These are phyloP conservation scores for Dasypogon diadema DNA, from an alignment of 2,888 invertebrate genomes.

Conservation along the genomic window DNA sequence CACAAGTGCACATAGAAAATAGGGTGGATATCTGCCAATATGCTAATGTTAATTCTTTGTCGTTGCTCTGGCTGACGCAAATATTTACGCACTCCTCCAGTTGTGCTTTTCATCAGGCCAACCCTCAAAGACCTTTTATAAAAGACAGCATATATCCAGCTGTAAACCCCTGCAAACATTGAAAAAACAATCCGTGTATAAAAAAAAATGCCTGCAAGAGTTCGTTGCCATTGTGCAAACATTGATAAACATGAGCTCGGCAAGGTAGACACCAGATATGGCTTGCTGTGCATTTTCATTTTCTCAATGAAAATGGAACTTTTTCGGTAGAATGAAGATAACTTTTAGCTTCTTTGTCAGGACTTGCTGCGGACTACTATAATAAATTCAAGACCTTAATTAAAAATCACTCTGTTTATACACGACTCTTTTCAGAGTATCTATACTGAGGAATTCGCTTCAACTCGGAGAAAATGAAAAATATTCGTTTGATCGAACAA, in stretches of 20 bases:
- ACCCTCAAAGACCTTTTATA: constrained; percentile 3
- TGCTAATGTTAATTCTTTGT: constrained; percentile 32
- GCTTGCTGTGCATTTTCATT: constrained; percentile 16
- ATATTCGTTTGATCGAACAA: background rate
- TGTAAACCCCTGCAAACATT: background rate
- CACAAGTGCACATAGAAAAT: no score
- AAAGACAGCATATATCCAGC: background rate
- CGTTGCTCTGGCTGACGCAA: constrained; percentile 25
- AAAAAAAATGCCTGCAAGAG: constrained; percentile 22
- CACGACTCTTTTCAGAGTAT: background rate
- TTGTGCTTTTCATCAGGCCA: constrained; percentile 47
- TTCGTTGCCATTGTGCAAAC: constrained; percentile 34
- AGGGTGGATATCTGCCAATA: constrained; percentile 20
- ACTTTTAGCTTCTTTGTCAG: constrained; percentile 19
- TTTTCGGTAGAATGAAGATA: constrained; percentile 42
- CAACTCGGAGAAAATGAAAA: constrained; percentile 3
- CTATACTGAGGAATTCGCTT: background rate
- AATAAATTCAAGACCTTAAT: constrained; percentile 7
- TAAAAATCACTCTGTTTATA: constrained; percentile 11
- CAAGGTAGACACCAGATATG: background rate
- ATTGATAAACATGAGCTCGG: constrained; percentile 8
- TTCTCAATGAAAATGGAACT: constrained; percentile 30
- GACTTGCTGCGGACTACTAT: background rate
- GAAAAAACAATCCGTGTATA: background rate
- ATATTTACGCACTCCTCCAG: constrained; percentile 47